Base-by-base conservation (phyloP, 92 coral and sea anemone genomes). In the Porites divaricata region DNA sequence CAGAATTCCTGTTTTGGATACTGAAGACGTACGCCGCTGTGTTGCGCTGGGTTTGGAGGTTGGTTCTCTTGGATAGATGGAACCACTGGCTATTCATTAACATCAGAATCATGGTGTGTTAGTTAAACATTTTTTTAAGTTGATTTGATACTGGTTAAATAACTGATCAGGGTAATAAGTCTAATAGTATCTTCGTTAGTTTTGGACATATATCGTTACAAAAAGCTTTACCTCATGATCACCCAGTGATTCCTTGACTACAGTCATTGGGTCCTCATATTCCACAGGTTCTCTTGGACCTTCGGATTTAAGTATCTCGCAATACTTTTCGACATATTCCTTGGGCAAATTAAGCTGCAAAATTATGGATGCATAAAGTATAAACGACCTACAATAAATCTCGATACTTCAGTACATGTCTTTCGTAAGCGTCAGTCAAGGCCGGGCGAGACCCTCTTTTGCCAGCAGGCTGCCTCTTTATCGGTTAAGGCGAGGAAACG, bases 261-360 rank as follows among this genome's bases (percentile, higher is more conserved):
- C 59, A 2, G 13, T 54, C 59, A 15, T 12, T 9, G 16, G 14
- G 17, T 54, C 1, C 59, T 2, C 12, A 11, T 54, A 15, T 54
- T 54, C 59, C 12, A 4, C 12, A 11, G 59, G 59, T 54, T 54
- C 10, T 11, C 12, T 54, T 15, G 13, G 59, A 15, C 66, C 20
- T 7, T 35, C 49, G 50, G 73, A 8, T 66, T 64, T 50, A 9
- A 64, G 25, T 6, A 22, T 16, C 26, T 64, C 20, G 13, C 62
- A 35, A 51, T 64, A 48, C 73, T 65, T 16, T 14, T 23, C 16
- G 63, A 64, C 21, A 17, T 78, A 78, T 21, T 78, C 83, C 28
- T 78, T 69, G 57, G 72, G 22, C 0, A 78, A 64, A 21, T 54
- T 28, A 64, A 78, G 82, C 82, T 78, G 72, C 17, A 16, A n/a